Evolutionary conservation across 2,888 invertebrate species (phyloP), one percentile per base, ranked within the genome.

Genomic region (Apamea sordens): DNA sequence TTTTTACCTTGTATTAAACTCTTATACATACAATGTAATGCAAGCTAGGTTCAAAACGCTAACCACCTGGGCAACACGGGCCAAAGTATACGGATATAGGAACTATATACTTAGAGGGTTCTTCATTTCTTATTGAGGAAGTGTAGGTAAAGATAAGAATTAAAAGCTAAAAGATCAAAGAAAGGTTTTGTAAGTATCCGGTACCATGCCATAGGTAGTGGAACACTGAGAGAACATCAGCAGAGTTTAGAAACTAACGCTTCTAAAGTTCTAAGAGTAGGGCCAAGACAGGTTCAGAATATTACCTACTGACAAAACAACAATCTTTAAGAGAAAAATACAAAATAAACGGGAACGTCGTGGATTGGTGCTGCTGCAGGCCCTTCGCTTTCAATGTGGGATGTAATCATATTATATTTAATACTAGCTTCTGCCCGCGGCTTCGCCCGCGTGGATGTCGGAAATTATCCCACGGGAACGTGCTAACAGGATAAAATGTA

Each of bases 171-270:
- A 32, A 32, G 32, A 47, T 36, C 18, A n/a, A 11, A 59, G 11
- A 71, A 71, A 24, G 56, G 10, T 71, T 41, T 41, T 41, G 21
- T 3, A 50, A 76, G 18, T 8, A 32, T 11, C 6, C n/a, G 56
- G 32, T 32, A 69, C 36, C 50, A 21, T 21, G 6, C 64, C 21
- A 36, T 15, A 47, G 0, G 13, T 15, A 59, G 2, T 13, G 7
- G 15, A 32, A 18, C 18, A 15, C 11, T 41, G 5, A 50, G 8
- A 21, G 18, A 44, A n/a, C 15, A 76, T n/a, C n/a, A n/a, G 32
- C 24, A 64, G 41, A 53, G 18, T 76, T 76, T 32, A 44, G 5
- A 53, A 76, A 53, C n/a, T 76, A 6, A n/a, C 13, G 53, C 24
- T 44, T 44, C 28, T 59, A 59, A 5, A 59, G 56, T 59, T 59